A percentile compares a stretch with the other conserved stretches of the same genome.
These are phyloP conservation scores for Poeciliopsis presidionis DNA, from an alignment of 2,797 vertebrate genomes.

Conservation along the genomic window DNA sequence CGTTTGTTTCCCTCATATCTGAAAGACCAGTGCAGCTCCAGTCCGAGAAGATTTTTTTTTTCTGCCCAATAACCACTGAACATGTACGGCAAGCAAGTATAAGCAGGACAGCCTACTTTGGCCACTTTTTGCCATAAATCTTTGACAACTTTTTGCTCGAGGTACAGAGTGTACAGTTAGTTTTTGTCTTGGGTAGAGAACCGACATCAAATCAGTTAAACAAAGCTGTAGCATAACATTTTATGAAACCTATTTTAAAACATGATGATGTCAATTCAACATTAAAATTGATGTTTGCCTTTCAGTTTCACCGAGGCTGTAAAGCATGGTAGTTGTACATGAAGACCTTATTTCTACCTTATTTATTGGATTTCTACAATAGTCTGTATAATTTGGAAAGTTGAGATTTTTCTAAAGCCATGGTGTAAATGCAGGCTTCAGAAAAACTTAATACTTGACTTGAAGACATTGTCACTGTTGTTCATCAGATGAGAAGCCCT, in stretches of 20 bases:
- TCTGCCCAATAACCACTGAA: neutral
- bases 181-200: neutral
- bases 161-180: neutral
- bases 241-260: neutral
- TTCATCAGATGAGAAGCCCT: neutral
- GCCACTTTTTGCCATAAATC: neutral
- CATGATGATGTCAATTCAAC: neutral
- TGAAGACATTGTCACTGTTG: neutral
- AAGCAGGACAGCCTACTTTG: neutral
- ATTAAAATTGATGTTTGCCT: neutral
- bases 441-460: neutral
- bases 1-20: constrained; percentile 29
- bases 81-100: neutral
- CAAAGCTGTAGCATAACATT: neutral
- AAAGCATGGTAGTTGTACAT: neutral
- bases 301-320: neutral
- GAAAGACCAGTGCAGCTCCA: constrained; percentile 19
- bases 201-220: neutral
- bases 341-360: neutral
- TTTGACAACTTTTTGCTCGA: neutral
- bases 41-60: constrained; percentile 7
- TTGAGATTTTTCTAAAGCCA: neutral
- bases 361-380: neutral
- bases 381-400: neutral
- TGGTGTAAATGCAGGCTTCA: neutral